Evolutionary conservation across 2,888 invertebrate species (phyloP).

Genomic region (Metalampra italica): DNA sequence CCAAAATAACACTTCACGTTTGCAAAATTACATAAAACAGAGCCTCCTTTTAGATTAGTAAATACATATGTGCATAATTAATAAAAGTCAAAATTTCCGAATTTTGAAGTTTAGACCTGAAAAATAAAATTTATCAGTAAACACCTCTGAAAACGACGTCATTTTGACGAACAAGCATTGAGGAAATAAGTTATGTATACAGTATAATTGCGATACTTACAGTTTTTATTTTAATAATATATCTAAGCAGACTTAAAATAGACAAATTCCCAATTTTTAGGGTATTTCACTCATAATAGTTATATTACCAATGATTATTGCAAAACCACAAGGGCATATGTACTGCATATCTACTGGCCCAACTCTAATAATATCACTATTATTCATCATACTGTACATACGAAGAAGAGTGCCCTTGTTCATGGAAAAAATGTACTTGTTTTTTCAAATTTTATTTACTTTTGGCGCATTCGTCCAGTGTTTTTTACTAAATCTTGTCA

Average conservation of each 20-base stretch:
- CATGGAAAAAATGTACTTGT: conserved; percentile 73
- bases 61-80: too few species aligned
- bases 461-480: conserved; percentile 71
- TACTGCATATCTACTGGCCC: conserved; percentile 71
- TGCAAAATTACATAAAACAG: too few species aligned
- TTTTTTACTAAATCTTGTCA: conserved; percentile 59
- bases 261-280: conserved; percentile 40
- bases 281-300: conserved; percentile 51
- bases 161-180: too few species aligned
- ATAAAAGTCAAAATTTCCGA: too few species aligned
- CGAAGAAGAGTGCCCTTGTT: conserved; percentile 64
- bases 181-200: too few species aligned
- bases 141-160: too few species aligned
- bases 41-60: too few species aligned
- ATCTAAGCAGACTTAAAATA: neutral
- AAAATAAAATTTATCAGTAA: too few species aligned
- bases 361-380: conserved; percentile 59
- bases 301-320: conserved; percentile 46
- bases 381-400: conserved; percentile 62
- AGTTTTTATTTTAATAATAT: neutral
- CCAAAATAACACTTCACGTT: too few species aligned
- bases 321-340: conserved; percentile 65
- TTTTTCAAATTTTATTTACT: conserved; percentile 70
- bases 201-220: neutral
- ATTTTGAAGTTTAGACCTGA: too few species aligned